phyloP scores from a whole-genome alignment of 92 coral and sea anemone genomes.

The Isaurus tuberculatus region DNA sequence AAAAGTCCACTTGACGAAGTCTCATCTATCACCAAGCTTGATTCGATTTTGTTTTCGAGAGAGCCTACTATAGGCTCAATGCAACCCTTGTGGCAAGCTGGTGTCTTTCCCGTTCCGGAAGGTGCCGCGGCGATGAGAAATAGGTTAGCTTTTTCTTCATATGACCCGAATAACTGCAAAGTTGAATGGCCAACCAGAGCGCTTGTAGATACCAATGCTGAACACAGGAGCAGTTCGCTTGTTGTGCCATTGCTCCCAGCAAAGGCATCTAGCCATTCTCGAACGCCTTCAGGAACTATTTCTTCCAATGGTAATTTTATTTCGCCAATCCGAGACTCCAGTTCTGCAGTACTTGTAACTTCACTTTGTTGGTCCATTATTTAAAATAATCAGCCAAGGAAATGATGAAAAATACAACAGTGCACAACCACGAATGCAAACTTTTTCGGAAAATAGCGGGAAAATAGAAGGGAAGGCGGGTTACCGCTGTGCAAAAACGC shows the following conservation, averaged over 20 bases:
- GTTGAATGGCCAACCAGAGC: slow-evolving; percentile 28
- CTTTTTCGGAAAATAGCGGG: background rate
- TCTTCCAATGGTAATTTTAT: slow-evolving; percentile 31
- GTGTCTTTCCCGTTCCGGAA: slow-evolving; percentile 67
- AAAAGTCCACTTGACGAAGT: slow-evolving; percentile 69
- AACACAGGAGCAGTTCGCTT: slow-evolving; percentile 43
- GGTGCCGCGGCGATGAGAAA: slow-evolving; percentile 65
- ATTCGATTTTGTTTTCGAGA: slow-evolving; percentile 58
- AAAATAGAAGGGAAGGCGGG: background rate
- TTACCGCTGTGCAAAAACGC: background rate
- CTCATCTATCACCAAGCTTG: slow-evolving; percentile 66
- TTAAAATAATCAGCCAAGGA: background rate
- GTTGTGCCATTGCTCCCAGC: slow-evolving; percentile 54
- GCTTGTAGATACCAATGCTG: background rate
- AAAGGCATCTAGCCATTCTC: slow-evolving; percentile 39
- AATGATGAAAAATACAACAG: slow-evolving; percentile 1
- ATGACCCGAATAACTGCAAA: background rate
- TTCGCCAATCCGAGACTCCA: slow-evolving; percentile 47
- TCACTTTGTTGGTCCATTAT: slow-evolving; percentile 32
- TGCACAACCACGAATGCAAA: background rate
- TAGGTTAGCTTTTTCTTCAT: slow-evolving; percentile 29
- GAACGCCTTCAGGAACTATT: slow-evolving; percentile 43
- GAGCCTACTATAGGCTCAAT: slow-evolving; percentile 61
- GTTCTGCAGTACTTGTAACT: slow-evolving; percentile 21
- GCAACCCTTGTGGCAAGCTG: slow-evolving; percentile 72